These are phyloP conservation scores for Bubalus kerabau DNA, from an alignment of 2,113 vertebrate genomes.

Conservation along the genomic window DNA sequence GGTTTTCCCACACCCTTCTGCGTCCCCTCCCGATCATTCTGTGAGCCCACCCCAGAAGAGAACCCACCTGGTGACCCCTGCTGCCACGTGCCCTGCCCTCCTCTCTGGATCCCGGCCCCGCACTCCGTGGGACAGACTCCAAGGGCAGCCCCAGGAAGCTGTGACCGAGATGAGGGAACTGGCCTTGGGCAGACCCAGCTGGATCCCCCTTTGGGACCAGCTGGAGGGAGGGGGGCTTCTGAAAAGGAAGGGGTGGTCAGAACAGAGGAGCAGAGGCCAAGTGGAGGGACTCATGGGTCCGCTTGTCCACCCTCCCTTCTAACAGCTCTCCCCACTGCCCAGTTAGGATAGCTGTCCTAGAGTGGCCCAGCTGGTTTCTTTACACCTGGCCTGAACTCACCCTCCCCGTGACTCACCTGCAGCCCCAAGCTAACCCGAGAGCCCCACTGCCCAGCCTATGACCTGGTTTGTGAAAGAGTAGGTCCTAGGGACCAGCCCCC, in stretches of 20 bases:
- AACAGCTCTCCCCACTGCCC: too few species aligned
- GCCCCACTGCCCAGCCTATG: not conserved
- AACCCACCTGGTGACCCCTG: not conserved
- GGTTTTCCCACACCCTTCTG: not conserved
- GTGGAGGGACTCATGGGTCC: not conserved
- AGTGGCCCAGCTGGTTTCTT: not conserved
- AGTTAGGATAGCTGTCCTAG: not conserved
- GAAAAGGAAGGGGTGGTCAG: not conserved
- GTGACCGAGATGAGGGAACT: not conserved
- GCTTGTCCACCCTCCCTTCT: not conserved
- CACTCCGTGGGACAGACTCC: not conserved
- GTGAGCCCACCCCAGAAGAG: not conserved
- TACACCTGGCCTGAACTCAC: not conserved
- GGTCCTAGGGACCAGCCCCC: not conserved
- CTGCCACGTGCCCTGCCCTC: not conserved
- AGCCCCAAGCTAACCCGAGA: not conserved
- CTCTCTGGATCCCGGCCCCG: not conserved
- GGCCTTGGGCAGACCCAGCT: not conserved
- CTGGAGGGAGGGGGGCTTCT: not conserved
- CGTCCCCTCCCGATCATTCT: not conserved
- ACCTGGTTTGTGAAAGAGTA: not conserved
- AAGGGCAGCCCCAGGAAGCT: not conserved
- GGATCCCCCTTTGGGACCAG: not conserved
- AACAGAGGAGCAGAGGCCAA: not conserved
- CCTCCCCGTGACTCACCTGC: not conserved